phyloP scores from a whole-genome alignment of 1,140 invertebrate genomes.

The Sitodiplosis mosellana region DNA sequence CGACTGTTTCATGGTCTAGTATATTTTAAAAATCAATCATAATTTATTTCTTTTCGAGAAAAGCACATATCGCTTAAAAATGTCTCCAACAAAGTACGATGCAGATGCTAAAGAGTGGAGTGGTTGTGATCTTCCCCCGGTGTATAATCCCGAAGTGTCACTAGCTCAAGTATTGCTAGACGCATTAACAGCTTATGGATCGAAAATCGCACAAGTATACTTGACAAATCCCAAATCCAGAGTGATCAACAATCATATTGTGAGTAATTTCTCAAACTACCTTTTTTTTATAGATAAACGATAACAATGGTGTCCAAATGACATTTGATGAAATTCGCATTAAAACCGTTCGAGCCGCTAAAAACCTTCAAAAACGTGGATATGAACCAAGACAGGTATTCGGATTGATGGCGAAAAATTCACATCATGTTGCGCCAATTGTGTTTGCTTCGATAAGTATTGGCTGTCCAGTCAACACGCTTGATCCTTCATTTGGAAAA shows the following conservation, averaged over 20 bases:
- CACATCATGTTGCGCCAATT: slow-evolving; percentile 2
- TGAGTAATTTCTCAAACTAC: too few relatives aligned
- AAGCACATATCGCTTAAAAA: too few relatives aligned
- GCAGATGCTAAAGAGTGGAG: neutral
- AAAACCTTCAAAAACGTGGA: slow-evolving; percentile 1
- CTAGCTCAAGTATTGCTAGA: neutral
- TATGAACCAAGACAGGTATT: neutral
- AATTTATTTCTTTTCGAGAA: too few relatives aligned
- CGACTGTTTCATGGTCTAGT: too few relatives aligned
- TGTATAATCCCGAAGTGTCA: neutral
- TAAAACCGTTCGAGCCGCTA: neutral
- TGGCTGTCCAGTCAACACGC: slow-evolving; percentile 18
- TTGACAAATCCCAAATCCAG: neutral
- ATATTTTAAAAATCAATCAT: too few relatives aligned
- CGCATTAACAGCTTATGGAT: neutral
- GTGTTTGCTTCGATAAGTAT: slow-evolving; percentile 17
- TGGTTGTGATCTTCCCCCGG: neutral
- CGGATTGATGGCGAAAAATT: neutral
- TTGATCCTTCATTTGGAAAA: slow-evolving; percentile 2
- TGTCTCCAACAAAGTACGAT: neutral
- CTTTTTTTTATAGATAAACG: neutral
- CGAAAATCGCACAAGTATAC: neutral
- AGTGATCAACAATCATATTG: too few relatives aligned
- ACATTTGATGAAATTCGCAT: neutral
- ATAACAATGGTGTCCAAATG: neutral